phyloP scores from a whole-genome alignment of 2,113 vertebrate species.

The Cyprinodon variegatus region DNA sequence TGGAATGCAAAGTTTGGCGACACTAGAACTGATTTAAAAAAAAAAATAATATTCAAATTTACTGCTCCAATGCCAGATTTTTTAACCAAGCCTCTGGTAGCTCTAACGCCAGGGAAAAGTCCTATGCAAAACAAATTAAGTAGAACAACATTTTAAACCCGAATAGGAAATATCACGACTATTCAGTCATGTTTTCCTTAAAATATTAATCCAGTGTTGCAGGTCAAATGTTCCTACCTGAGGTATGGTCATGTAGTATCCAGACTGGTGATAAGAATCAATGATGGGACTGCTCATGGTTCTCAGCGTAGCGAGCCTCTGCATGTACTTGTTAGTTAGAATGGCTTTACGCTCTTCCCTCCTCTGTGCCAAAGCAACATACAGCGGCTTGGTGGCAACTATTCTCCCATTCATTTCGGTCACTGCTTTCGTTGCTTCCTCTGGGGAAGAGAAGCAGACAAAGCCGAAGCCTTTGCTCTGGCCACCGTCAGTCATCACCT shows the following conservation, averaged over 20 bases:
- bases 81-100: background rate
- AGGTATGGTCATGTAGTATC: conserved; percentile 88
- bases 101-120: background rate
- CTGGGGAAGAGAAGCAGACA: conserved; percentile 97
- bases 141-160: background rate
- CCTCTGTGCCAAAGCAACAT: conserved; percentile 92
- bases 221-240: conserved; percentile 80
- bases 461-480: conserved; percentile 98
- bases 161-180: background rate
- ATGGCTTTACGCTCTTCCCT: conserved; percentile 96
- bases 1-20: background rate
- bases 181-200: background rate
- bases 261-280: conserved; percentile 87
- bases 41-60: too few species aligned
- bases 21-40: too few species aligned
- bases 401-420: conserved; percentile 97
- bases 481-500: conserved; percentile 96
- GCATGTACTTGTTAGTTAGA: conserved; percentile 95
- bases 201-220: too few species aligned
- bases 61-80: too few species aligned
- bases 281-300: conserved; percentile 84
- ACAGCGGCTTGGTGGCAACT: conserved; percentile 93
- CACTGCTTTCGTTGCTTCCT: conserved; percentile 96
- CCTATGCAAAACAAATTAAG: background rate
- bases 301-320: conserved; percentile 87